phyloP scores from a whole-genome alignment of 2,888 invertebrate genomes.

The Ischnus inquisitorius region DNA sequence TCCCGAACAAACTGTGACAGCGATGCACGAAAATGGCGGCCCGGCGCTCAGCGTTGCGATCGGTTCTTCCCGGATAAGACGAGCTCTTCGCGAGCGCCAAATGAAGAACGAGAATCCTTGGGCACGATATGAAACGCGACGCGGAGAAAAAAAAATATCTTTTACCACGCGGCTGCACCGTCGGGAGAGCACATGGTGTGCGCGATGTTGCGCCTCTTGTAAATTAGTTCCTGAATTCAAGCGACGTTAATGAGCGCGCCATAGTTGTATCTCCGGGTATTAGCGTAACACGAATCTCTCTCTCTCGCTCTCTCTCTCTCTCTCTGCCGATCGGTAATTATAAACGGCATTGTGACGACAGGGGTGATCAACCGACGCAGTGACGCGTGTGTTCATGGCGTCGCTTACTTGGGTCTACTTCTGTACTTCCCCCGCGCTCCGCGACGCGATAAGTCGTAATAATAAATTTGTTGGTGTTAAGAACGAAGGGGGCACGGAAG shows the following conservation, averaged over 20 bases:
- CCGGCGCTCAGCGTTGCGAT: conserved; percentile 18
- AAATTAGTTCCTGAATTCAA: conserved; percentile 49
- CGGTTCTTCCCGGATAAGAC: conserved; percentile 33
- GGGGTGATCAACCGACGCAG: conserved; percentile 77
- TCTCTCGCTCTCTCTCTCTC: conserved; percentile 69
- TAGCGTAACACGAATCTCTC: conserved; percentile 61
- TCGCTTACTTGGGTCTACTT: conserved; percentile 68
- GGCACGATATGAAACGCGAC: background rate
- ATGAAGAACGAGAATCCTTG: background rate
- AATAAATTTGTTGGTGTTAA: background rate
- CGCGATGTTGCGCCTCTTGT: conserved; percentile 27
- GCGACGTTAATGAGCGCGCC: conserved; percentile 62
- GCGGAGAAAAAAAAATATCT: background rate
- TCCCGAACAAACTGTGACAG: conserved; percentile 68
- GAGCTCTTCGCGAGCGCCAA: background rate
- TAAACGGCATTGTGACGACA: conserved; percentile 77
- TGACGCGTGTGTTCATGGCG: conserved; percentile 80
- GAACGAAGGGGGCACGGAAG: conserved; percentile 19
- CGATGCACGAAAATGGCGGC: conserved; percentile 77
- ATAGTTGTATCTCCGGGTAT: conserved; percentile 59
- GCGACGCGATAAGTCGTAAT: background rate
- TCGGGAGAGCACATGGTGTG: background rate
- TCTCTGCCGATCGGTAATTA: conserved; percentile 78
- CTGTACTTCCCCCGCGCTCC: background rate
- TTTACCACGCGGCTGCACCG: background rate